A percentile compares a stretch with the other conserved stretches of the same genome.
Evolutionary conservation across 2,888 invertebrate species (phyloP).

Genomic region (Nasonia oneida): DNA sequence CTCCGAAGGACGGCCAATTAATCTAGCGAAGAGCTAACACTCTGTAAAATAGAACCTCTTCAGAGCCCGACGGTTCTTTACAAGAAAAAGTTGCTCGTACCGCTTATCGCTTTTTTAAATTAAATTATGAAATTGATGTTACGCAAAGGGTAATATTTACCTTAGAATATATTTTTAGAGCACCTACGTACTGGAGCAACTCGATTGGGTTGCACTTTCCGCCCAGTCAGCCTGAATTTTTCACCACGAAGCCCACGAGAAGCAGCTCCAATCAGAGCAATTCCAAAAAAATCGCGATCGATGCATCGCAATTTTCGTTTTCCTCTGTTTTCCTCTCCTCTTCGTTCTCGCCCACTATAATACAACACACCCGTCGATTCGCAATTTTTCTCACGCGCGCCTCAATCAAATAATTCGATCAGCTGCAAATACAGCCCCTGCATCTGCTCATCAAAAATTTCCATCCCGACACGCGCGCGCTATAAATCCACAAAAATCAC

Average conservation of each 20-base stretch:
- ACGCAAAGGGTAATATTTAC: neutral
- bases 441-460: constrained; percentile 1
- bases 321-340: neutral
- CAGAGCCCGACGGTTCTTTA: neutral
- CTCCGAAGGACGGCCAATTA: neutral
- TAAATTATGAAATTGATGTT: neutral
- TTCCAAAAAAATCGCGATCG: neutral
- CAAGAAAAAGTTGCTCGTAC: too few species aligned
- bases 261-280: neutral
- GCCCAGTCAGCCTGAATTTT: neutral
- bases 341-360: neutral
- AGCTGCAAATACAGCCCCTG: neutral
- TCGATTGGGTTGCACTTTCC: neutral
- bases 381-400: neutral
- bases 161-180: neutral
- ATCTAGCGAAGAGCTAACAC: neutral
- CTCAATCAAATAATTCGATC: constrained; percentile 4
- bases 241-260: neutral
- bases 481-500: neutral
- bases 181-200: neutral
- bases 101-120: neutral
- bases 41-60: neutral
- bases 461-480: neutral
- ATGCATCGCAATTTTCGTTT: neutral
- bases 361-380: neutral